These are phyloP conservation scores for Arrhamphus sclerolepis DNA, from an alignment of 2,797 vertebrate species.

Conservation along the genomic window DNA sequence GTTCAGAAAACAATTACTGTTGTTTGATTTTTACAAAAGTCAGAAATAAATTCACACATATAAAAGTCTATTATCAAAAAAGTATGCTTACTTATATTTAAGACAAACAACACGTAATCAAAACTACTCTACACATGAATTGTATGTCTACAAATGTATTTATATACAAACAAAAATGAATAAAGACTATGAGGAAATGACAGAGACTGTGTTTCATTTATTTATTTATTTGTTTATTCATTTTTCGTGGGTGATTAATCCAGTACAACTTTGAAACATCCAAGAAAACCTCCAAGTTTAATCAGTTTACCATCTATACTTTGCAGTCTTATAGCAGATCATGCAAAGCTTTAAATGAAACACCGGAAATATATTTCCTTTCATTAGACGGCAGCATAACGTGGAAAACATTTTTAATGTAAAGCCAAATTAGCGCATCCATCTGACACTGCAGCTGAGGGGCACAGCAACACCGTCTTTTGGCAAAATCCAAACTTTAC, in stretches of 20 bases:
- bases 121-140: not conserved
- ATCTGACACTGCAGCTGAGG: constrained; percentile 6
- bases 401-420: constrained; percentile 15
- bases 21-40: not conserved
- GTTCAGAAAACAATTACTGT: not conserved
- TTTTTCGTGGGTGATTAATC: not conserved
- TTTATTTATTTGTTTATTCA: constrained; percentile 30
- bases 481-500: constrained; percentile 1
- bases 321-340: constrained; percentile 23
- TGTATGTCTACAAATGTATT: constrained; percentile 10
- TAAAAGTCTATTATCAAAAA: constrained; percentile 1
- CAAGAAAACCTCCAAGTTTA: not conserved
- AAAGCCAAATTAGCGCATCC: constrained; percentile 23
- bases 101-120: not conserved
- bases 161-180: constrained; percentile 38
- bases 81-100: not conserved
- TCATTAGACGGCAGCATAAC: constrained; percentile 2
- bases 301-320: constrained; percentile 28
- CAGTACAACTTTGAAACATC: constrained; percentile 9
- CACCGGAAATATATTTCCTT: constrained; percentile 4
- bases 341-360: constrained; percentile 37
- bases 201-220: constrained; percentile 31
- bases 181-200: constrained; percentile 47
- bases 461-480: constrained; percentile 11
- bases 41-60: too few species aligned